These are phyloP conservation scores for Passer domesticus DNA, from an alignment of 2,113 vertebrate genomes.

Conservation along the genomic window DNA sequence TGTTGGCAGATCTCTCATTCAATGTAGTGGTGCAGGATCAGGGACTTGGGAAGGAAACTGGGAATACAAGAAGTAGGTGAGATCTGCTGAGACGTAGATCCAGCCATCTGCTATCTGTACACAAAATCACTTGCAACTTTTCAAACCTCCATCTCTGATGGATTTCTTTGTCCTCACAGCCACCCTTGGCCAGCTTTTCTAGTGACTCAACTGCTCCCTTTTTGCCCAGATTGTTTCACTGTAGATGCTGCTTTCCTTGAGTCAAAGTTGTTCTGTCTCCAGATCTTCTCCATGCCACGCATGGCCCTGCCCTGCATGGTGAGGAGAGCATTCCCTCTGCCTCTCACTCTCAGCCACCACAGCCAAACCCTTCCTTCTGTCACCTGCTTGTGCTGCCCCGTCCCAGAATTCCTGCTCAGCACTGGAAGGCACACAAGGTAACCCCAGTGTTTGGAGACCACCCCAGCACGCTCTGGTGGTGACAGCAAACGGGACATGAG, in stretches of 20 bases:
- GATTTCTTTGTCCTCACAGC: background rate
- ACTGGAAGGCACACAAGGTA: background rate
- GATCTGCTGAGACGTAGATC: background rate
- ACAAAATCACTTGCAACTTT: background rate
- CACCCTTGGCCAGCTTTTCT: background rate
- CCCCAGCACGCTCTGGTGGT: background rate
- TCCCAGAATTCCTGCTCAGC: background rate
- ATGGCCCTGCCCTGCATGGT: background rate
- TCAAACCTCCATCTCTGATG: background rate
- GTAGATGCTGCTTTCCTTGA: background rate
- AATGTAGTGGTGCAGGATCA: background rate
- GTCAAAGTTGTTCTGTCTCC: background rate
- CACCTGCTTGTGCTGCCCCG: background rate
- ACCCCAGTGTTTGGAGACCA: background rate
- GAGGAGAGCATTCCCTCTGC: background rate
- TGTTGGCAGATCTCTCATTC: background rate
- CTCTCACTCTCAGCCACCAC: background rate
- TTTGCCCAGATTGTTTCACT: background rate
- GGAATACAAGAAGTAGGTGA: background rate
- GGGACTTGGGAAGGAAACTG: background rate
- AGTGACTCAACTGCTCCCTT: background rate
- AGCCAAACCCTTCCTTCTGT: background rate
- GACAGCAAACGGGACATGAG: background rate
- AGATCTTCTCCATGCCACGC: background rate
- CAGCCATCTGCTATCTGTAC: background rate